Evolutionary conservation across 2,888 invertebrate species (phyloP), one percentile per base, ranked within the genome.

Genomic region (Diarsia dahlii): DNA sequence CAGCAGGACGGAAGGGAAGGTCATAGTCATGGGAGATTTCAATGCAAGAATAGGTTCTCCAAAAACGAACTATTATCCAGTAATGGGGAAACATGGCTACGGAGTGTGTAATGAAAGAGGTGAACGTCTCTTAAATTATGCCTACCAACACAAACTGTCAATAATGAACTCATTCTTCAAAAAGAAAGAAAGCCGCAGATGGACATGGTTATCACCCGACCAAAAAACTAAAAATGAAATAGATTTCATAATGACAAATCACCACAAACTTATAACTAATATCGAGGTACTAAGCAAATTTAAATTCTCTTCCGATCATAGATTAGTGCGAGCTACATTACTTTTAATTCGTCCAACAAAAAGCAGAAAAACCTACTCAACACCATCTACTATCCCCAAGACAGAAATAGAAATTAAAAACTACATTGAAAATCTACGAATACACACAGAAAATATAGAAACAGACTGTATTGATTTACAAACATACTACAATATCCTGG

Each of bases 401-500:
- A 63, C 63, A 20, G 45, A 63, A 46, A 18, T 13, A 46, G 63
- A 63, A 45, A 63, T 63, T 4, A 45, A 46, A 63, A 46, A 63
- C 45, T 63, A n/a, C n/a, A n/a, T 63, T 3, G 18, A 39, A 45
- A 46, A 39, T 13, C 63, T 63, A 45, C 63, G 4, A 63, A 9
- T 10, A n/a, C 5, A 63, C 45, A 63, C 63, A 63, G 45, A 63
- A 63, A 39, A 63, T 63, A 45, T 63, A 18, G 12, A 63, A 46
- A 46, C 39, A 39, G 63, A 63, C n/a, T 13, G 12, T 63, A 45
- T 46, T n/a, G 63, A 63, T 39, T 23, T 45, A 5, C 63, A 46
- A 39, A 63, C 45, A 45, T 63, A 63, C 45, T 63, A 63, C n/a
- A 63, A n/a, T 46, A 63, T n/a, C 0, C 63, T 63, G n/a, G n/a